Conservation (phyloP, 2,113 vertebrate species). For the Leucoraja erinaceus region DNA sequence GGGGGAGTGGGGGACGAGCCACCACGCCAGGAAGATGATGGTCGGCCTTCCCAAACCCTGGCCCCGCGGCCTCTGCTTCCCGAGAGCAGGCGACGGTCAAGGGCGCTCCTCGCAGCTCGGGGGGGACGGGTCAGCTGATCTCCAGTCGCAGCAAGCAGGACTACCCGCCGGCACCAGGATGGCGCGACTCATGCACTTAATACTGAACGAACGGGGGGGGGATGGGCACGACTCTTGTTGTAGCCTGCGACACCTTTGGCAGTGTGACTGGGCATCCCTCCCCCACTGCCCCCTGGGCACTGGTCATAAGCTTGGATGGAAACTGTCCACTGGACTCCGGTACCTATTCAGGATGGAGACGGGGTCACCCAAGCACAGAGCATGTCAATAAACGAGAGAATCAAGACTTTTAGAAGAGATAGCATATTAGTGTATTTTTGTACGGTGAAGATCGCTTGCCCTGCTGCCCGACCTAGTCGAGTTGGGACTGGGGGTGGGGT, state of each 20-base stretch:
- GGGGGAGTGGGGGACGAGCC: no score
- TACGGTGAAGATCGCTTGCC: slow-evolving; percentile 27
- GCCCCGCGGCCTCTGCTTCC: neutral
- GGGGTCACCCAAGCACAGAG: neutral
- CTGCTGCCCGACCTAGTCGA: neutral
- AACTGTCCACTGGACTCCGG: neutral
- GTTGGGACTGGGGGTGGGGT: neutral
- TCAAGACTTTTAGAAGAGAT: slow-evolving; percentile 24
- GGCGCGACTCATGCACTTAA: slow-evolving; percentile 5
- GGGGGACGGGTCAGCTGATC: neutral
- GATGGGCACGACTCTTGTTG: neutral
- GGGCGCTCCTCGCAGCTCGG: neutral
- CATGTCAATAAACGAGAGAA: slow-evolving; percentile 1
- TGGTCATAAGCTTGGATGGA: no score
- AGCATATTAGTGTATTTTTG: slow-evolving; percentile 34
- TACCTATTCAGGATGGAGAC: neutral
- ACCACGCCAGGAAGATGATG: neutral
- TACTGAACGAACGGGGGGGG: neutral
- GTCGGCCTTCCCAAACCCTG: neutral
- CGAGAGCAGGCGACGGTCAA: neutral
- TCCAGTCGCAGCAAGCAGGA: slow-evolving; percentile 3
- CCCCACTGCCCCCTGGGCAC: no score
- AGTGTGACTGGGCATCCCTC: neutral
- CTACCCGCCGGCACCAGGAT: slow-evolving; percentile 25
- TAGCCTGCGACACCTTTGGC: neutral